These are phyloP conservation scores for Hippocampus comes DNA, from an alignment of 2,113 vertebrate species.

Conservation along the genomic window DNA sequence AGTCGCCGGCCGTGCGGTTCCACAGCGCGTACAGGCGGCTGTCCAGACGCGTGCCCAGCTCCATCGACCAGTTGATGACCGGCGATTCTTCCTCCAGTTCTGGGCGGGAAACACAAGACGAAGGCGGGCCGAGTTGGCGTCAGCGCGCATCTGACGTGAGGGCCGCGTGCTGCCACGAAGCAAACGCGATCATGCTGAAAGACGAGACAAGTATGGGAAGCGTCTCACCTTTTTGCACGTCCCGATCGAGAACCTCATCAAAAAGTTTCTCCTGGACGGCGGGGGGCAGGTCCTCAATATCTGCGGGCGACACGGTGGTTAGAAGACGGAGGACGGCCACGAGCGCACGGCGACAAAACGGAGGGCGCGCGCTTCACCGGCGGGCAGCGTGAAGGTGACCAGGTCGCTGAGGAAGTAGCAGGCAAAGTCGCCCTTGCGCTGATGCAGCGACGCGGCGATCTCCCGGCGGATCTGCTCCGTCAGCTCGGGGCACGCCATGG, in stretches of 20 bases:
- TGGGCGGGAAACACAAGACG: constrained; percentile 38
- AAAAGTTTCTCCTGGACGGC: constrained; percentile 96
- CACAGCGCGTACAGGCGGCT: constrained; percentile 93
- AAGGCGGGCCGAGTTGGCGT: not conserved
- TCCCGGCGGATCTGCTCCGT: constrained; percentile 96
- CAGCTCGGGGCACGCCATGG: constrained; percentile 94
- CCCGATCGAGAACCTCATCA: constrained; percentile 95
- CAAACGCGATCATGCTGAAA: too few species aligned
- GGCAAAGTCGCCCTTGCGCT: constrained; percentile 93
- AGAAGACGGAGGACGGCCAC: not conserved
- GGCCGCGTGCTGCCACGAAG: too few species aligned
- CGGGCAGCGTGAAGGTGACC: constrained; percentile 93
- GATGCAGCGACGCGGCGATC: constrained; percentile 89
- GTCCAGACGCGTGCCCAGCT: constrained; percentile 90
- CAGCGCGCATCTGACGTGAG: too few species aligned
- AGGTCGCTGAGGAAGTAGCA: constrained; percentile 96
- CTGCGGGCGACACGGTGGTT: constrained; percentile 61
- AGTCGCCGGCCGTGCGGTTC: constrained; percentile 97
- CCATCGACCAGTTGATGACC: constrained; percentile 97
- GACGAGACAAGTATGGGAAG: too few species aligned
- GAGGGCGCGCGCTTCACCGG: constrained; percentile 76
- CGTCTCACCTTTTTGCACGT: constrained; percentile 92
- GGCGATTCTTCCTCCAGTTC: constrained; percentile 96
- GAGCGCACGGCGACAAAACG: not conserved
- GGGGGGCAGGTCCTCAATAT: constrained; percentile 94